A percentile compares a stretch with the other conserved stretches of the same genome.
phyloP scores from a whole-genome alignment of 2,888 invertebrate species.

The Cerastoderma edule region DNA sequence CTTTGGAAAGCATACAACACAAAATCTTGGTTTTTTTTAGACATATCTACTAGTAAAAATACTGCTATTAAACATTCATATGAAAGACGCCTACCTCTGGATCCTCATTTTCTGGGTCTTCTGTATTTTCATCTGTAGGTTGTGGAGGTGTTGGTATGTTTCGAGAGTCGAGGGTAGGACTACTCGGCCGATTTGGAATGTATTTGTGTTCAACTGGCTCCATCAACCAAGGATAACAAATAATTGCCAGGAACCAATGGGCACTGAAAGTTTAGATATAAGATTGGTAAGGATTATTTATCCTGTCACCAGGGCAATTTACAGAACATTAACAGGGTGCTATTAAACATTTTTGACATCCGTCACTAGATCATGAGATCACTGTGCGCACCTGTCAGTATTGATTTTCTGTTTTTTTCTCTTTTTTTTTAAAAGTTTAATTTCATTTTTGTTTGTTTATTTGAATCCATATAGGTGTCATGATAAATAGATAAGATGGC shows the following conservation, averaged over 20 bases:
- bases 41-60: neutral
- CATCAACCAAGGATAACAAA: constrained; percentile 92
- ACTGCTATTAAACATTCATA: neutral
- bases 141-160: constrained; percentile 54
- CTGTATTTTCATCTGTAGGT: constrained; percentile 53
- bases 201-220: constrained; percentile 62
- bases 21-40: neutral
- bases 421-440: no score
- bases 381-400: no score
- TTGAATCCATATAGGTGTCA: no score
- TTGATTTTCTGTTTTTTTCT: no score
- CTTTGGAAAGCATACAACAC: no score
- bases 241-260: constrained; percentile 98
- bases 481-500: no score
- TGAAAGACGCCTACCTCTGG: constrained; percentile 24
- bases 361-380: no score
- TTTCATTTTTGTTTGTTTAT: no score
- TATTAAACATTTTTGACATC: no score
- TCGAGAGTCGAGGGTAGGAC: constrained; percentile 27
- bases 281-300: no score
- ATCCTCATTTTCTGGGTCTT: constrained; percentile 54
- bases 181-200: constrained; percentile 54
- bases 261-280: constrained; percentile 87
- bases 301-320: no score
- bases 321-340: no score